Percentiles rank a stretch among this genome's conserved stretches.
Conservation (phyloP, 2,113 vertebrate genomes). For the Urocynchramus pylzowi region DNA sequence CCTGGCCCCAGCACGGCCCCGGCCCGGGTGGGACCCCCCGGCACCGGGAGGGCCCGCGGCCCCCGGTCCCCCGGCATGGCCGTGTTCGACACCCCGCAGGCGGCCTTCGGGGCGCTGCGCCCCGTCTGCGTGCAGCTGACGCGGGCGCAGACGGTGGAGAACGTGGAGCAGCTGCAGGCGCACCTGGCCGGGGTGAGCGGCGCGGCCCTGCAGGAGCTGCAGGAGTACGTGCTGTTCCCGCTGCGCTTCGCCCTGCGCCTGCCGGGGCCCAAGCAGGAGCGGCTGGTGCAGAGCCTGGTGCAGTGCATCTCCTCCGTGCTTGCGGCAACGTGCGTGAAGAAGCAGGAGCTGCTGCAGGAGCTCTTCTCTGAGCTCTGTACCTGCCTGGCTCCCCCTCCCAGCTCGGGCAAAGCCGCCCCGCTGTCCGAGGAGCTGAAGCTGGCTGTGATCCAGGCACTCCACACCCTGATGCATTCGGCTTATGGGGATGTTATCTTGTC, state of each 20-base stretch:
- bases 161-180: constrained; percentile 73
- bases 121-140: constrained; percentile 88
- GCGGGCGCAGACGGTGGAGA: constrained; percentile 75
- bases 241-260: constrained; percentile 85
- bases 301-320: constrained; percentile 81
- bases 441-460: constrained; percentile 75
- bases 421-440: constrained; percentile 86
- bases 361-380: constrained; percentile 88
- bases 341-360: constrained; percentile 79
- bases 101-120: constrained; percentile 86
- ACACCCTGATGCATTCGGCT: constrained; percentile 82
- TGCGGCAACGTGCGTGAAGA: constrained; percentile 80
- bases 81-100: constrained; percentile 83
- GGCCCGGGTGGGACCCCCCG: not conserved
- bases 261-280: constrained; percentile 77
- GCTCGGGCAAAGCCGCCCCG: constrained; percentile 63
- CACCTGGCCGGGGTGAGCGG: constrained; percentile 76
- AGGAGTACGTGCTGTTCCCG: constrained; percentile 93
- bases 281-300: constrained; percentile 77
- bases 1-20: not conserved
- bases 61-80: constrained; percentile 64
- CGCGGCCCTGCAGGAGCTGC: constrained; percentile 86
- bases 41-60: not conserved
- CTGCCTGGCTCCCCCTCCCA: constrained; percentile 76
- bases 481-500: constrained; percentile 76